Percentiles rank a stretch among this genome's conserved stretches.
Conservation (phyloP, 2,113 vertebrate genomes). For the Myiagra hebetior region DNA sequence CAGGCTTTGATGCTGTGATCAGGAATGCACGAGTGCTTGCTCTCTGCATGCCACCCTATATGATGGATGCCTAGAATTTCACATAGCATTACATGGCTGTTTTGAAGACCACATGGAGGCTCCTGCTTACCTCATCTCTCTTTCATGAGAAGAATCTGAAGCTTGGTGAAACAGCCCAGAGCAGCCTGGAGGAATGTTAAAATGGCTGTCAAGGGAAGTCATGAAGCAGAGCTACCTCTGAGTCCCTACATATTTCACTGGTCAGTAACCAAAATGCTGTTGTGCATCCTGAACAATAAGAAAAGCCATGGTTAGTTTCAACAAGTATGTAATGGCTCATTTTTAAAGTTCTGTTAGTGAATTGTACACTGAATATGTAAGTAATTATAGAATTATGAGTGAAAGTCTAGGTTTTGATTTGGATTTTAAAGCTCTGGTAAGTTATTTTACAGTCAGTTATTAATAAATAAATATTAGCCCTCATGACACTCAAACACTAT, state of each 20-base stretch:
- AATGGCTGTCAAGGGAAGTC: conserved; percentile 44
- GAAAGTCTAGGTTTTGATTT: background rate
- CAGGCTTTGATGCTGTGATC: conserved; percentile 68
- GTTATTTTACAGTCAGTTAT: background rate
- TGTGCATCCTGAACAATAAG: background rate
- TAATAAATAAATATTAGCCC: background rate
- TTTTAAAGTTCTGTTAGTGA: background rate
- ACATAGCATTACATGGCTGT: conserved; percentile 53
- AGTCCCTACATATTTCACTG: background rate
- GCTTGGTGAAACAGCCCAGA: conserved; percentile 30
- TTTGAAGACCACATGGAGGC: conserved; percentile 43
- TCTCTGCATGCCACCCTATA: conserved; percentile 60
- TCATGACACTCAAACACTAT: background rate
- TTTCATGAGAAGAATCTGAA: conserved; percentile 69
- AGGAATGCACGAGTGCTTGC: conserved; percentile 63
- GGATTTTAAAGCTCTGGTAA: background rate
- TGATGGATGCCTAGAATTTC: conserved; percentile 52
- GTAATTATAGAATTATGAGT: background rate
- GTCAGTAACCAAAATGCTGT: background rate
- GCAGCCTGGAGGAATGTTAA: conserved; percentile 53
- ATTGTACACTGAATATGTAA: background rate
- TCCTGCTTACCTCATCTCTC: conserved; percentile 77
- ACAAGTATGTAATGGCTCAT: background rate
- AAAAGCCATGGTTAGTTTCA: background rate
- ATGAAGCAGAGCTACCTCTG: conserved; percentile 6